A percentile compares a stretch with the other conserved stretches of the same genome.
phyloP scores from a whole-genome alignment of 2,888 invertebrate species.

The Laspeyria flexula region DNA sequence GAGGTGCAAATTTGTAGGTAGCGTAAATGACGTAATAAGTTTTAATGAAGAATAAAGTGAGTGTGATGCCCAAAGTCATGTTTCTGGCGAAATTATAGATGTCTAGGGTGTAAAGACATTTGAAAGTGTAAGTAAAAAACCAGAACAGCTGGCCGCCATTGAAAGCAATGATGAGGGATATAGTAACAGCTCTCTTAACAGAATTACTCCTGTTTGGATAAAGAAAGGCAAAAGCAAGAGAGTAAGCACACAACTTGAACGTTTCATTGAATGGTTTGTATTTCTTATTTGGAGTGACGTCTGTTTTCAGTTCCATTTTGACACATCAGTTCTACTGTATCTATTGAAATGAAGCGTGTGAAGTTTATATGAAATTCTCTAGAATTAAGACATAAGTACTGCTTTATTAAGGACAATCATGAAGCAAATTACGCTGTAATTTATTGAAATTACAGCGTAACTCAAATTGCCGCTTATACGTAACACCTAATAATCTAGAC shows the following conservation, averaged over 20 bases:
- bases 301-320: conserved; percentile 20
- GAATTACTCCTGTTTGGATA: conserved; percentile 63
- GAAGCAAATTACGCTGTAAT: conserved; percentile 45
- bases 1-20: conserved; percentile 50
- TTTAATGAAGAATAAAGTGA: conserved; percentile 67
- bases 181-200: conserved; percentile 41
- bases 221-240: conserved; percentile 59
- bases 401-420: conserved; percentile 37
- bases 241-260: conserved; percentile 62
- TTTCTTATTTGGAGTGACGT: conserved; percentile 36
- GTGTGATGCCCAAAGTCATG: conserved; percentile 57
- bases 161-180: conserved; percentile 42
- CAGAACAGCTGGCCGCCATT: conserved; percentile 60
- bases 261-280: conserved; percentile 66
- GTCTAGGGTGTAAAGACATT: conserved; percentile 56
- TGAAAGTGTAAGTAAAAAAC: conserved; percentile 58
- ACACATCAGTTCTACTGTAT: background rate
- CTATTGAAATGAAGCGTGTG: conserved; percentile 14
- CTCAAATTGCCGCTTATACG: conserved; percentile 32
- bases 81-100: conserved; percentile 64
- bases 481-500: conserved; percentile 33
- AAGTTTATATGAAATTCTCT: conserved; percentile 14
- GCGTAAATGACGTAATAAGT: conserved; percentile 58
- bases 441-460: no score
- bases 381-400: conserved; percentile 9